These are phyloP conservation scores for Peromyscus californicus DNA, from an alignment of 2,113 vertebrate species.

Conservation along the genomic window DNA sequence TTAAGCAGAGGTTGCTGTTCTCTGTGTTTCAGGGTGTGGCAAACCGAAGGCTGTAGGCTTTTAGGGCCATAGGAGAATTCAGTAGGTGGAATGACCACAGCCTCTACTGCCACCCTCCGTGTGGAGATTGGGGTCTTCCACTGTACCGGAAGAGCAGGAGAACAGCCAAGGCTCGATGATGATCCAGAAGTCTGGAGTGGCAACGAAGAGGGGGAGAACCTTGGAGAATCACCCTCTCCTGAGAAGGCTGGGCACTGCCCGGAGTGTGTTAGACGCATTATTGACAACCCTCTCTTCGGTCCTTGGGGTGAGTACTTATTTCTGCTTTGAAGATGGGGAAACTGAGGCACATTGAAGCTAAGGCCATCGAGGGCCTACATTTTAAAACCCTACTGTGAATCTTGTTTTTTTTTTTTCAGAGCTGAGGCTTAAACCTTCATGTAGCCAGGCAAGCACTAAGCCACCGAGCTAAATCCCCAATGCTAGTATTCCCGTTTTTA, in stretches of 20 bases:
- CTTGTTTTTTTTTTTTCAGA: neutral
- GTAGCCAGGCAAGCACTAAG: neutral
- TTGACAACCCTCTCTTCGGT: neutral
- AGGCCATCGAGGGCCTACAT: neutral
- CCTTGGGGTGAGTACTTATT: neutral
- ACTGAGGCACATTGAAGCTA: neutral
- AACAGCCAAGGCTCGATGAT: neutral
- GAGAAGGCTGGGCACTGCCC: neutral
- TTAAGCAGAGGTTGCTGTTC: neutral
- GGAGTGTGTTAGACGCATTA: rapidly evolving
- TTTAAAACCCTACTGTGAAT: neutral
- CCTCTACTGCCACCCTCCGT: neutral
- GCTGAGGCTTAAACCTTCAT: neutral
- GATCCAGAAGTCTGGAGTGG: neutral
- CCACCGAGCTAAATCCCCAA: neutral
- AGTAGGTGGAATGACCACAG: rapidly evolving
- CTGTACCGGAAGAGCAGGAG: neutral
- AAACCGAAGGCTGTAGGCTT: neutral
- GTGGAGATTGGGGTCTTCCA: neutral
- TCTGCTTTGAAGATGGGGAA: neutral
- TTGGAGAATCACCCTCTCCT: neutral
- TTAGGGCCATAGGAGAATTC: neutral
- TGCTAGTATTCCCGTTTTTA: no score
- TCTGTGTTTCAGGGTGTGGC: neutral
- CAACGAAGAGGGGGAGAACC: neutral